A percentile compares a stretch with the other conserved stretches of the same genome.
Conservation (phyloP, 2,888 invertebrate species). For the Cyrtodaria siliqua region DNA sequence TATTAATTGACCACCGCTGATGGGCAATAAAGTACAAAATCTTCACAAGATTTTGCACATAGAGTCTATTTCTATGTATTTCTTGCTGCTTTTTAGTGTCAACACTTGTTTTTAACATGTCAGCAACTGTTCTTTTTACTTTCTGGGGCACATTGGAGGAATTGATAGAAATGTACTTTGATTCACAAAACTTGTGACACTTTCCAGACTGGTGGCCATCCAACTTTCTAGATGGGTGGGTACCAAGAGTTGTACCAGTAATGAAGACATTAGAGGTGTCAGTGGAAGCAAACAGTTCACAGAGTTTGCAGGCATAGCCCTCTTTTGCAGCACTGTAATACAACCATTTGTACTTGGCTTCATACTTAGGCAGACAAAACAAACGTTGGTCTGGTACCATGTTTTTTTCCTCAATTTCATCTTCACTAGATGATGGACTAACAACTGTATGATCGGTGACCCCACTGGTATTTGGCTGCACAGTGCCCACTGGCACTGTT, state of each 20-base stretch:
- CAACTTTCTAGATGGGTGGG: constrained; percentile 21
- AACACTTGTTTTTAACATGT: constrained; percentile 5
- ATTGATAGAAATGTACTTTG: constrained; percentile 3
- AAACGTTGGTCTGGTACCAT: neutral
- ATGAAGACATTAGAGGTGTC: neutral
- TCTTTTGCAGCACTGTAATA: constrained; percentile 4
- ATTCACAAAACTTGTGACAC: too few species aligned
- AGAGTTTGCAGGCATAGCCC: neutral
- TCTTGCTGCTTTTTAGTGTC: neutral
- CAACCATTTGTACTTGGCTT: neutral
- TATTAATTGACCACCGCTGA: constrained; percentile 10
- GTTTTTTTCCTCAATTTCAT: too few species aligned
- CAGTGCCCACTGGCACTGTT: too few species aligned
- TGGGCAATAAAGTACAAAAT: neutral
- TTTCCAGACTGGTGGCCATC: neutral
- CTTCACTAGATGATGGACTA: too few species aligned
- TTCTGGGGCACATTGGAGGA: neutral
- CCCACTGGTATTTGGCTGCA: too few species aligned
- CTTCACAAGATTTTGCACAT: neutral
- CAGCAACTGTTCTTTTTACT: constrained; percentile 3
- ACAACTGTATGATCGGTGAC: too few species aligned
- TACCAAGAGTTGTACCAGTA: constrained; percentile 6
- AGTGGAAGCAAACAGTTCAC: neutral
- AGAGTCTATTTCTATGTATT: constrained; percentile 15
- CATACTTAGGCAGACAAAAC: constrained; percentile 2